Base-by-base conservation (phyloP, 2,888 invertebrate species). In the Junonia oenone region DNA sequence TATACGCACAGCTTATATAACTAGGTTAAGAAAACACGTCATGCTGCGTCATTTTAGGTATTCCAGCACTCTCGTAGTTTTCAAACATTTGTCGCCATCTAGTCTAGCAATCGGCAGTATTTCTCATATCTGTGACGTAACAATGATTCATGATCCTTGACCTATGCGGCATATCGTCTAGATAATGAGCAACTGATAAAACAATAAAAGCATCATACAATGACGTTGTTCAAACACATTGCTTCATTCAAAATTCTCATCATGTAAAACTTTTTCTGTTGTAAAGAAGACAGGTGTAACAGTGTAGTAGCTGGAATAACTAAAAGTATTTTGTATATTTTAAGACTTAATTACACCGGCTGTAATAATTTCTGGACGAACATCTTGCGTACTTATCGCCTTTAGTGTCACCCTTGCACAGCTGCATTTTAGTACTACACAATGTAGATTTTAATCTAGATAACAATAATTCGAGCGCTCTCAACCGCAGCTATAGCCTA, bases 361-460 rank as follows among this genome's bases (percentile, higher is more conserved):
- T 31, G n/a, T n/a, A 14, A 33, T 8, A 27, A 19, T 31, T 22
- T 40, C 11, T 15, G 11, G 19, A 14, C 17, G 27, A 27, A 22
- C 15, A 29, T 13, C 31, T 37, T 17, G 31, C 29, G 29, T 33
- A 47, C 31, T 22, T 40, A 11, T 40, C 38, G 19, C 19, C 19
- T 19, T 8, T 5, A 13, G 9, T 19, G 6, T 33, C 43, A 33
- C 48, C 31, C 49, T 51, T 35, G 31, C 31, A 40, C 56, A 58
- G 45, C 45, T 50, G 55, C 40, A 47, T 40, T 51, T 56, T 22
- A 31, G 27, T 11, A 45, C 40, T 56, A 46, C 38, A 47, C 45
- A 59, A 64, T 72, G 65, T 62, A 78, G 81, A 83, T 86, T 80
- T 72, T 72, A 80, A 83, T 82, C 70, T 71, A 74, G 81, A 83